phyloP scores from a whole-genome alignment of 2,797 vertebrate genomes.

The Kryptopterus vitreolus region DNA sequence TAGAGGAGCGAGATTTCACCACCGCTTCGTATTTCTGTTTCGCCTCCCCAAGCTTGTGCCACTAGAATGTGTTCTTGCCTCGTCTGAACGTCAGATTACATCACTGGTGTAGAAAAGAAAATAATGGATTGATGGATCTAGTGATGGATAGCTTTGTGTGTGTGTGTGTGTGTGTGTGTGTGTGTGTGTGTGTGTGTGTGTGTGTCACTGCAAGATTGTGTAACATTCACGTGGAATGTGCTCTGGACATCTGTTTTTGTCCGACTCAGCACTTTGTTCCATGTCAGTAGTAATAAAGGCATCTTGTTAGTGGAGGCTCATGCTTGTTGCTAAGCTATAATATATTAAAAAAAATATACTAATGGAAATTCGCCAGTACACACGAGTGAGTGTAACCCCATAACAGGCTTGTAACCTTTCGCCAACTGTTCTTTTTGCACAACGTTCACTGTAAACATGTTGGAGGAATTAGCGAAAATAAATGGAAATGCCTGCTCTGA shows the following conservation, averaged over 20 bases:
- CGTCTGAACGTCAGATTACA: background rate
- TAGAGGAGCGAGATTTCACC: background rate
- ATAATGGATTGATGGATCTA: too few species aligned
- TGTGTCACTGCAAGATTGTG: background rate
- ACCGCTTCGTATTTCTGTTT: background rate
- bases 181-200: too few species aligned
- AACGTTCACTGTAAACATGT: slow-evolving; percentile 12
- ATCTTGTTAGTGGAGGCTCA: background rate
- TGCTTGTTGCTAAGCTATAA: background rate
- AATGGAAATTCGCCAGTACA: background rate
- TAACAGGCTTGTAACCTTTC: background rate
- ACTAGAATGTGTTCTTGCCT: background rate
- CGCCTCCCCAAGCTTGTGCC: background rate
- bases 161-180: too few species aligned
- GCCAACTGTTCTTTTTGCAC: background rate
- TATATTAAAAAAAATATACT: background rate
- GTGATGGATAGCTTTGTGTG: background rate
- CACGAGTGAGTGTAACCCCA: background rate
- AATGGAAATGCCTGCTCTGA: slow-evolving; percentile 21
- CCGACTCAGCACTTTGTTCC: background rate
- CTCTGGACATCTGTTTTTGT: background rate
- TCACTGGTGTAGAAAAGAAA: background rate
- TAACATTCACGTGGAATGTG: background rate
- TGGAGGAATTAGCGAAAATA: background rate
- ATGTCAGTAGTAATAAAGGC: background rate